Conservation (phyloP, 2,113 vertebrate genomes). For the Pelecanoides urinatrix region DNA sequence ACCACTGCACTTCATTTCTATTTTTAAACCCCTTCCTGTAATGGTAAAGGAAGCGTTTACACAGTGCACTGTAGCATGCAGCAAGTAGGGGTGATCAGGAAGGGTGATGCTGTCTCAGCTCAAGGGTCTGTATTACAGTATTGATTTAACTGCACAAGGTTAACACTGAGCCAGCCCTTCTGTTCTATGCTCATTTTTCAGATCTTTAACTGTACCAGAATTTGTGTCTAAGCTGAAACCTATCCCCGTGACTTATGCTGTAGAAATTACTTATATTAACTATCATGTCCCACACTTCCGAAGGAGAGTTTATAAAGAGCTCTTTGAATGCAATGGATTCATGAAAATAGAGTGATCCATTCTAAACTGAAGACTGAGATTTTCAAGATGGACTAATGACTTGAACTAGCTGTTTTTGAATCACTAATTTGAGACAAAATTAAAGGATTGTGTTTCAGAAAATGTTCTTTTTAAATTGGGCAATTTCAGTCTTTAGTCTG, state of each 20-base stretch:
- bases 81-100: neutral
- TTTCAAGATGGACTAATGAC: neutral
- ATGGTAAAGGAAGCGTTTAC: neutral
- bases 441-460: neutral
- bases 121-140: conserved; percentile 25
- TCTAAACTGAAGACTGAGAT: neutral
- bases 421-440: neutral
- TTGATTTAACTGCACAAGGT: conserved; percentile 44
- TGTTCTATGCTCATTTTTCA: conserved; percentile 17
- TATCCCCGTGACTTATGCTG: neutral
- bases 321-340: neutral
- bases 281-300: neutral
- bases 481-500: neutral
- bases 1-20: neutral
- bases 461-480: neutral
- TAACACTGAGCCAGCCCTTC: conserved; percentile 32
- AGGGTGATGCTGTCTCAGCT: conserved; percentile 20
- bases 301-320: neutral
- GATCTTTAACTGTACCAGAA: conserved; percentile 19
- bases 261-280: neutral
- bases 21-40: neutral
- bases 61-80: neutral
- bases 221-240: conserved; percentile 8
- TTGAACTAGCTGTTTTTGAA: neutral
- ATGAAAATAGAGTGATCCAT: neutral